Conservation (phyloP, 2,888 invertebrate species). For the Nematopogon swammerdamellus region DNA sequence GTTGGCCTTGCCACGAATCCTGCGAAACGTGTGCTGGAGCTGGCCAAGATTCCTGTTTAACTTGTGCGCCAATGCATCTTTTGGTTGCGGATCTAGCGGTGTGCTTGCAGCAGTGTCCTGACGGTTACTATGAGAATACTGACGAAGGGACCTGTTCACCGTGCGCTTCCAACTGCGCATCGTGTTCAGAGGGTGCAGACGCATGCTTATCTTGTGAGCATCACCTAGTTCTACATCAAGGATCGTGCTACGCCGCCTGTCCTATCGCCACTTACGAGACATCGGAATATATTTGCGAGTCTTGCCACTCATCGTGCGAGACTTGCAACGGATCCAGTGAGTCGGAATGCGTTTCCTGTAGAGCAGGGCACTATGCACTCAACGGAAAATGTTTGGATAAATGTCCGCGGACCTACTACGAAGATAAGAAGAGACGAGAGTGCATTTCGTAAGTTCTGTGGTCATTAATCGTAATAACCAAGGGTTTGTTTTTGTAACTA, state of each 20-base stretch:
- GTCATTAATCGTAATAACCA: too few species aligned
- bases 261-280: slow-evolving; percentile 81
- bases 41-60: slow-evolving; percentile 80
- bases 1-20: slow-evolving; percentile 85
- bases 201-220: slow-evolving; percentile 86
- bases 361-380: slow-evolving; percentile 66
- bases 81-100: slow-evolving; percentile 81
- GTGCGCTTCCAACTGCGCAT: slow-evolving; percentile 83
- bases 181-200: slow-evolving; percentile 79
- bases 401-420: slow-evolving; percentile 72
- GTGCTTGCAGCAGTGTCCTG: slow-evolving; percentile 84
- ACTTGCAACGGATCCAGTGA: slow-evolving; percentile 78
- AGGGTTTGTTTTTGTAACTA: too few species aligned
- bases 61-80: slow-evolving; percentile 80
- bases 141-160: slow-evolving; percentile 79
- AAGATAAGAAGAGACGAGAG: slow-evolving; percentile 73
- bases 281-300: slow-evolving; percentile 78
- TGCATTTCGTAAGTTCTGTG: slow-evolving; percentile 64
- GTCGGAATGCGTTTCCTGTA: slow-evolving; percentile 77
- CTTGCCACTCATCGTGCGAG: slow-evolving; percentile 76
- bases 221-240: slow-evolving; percentile 79
- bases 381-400: slow-evolving; percentile 69
- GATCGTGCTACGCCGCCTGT: slow-evolving; percentile 82
- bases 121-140: slow-evolving; percentile 81
- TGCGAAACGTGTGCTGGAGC: slow-evolving; percentile 87